A percentile compares a stretch with the other conserved stretches of the same genome.
These are phyloP conservation scores for Drosophila koepferae DNA, from an alignment of 2,888 invertebrate species.

Conservation along the genomic window DNA sequence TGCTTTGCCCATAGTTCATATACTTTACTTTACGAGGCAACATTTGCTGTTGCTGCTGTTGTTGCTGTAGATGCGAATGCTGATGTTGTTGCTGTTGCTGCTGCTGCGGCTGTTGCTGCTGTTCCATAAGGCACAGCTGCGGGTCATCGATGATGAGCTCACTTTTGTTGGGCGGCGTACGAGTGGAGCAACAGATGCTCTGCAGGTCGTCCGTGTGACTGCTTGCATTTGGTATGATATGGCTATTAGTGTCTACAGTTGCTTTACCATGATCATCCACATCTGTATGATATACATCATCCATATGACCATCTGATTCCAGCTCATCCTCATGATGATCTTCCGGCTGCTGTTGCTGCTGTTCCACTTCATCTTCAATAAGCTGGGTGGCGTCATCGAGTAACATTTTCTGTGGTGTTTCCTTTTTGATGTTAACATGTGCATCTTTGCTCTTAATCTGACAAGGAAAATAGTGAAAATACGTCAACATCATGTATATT, in stretches of 20 bases:
- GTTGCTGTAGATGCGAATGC: conserved; percentile 5
- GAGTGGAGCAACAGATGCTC: conserved; percentile 2
- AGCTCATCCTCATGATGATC: conserved; percentile 17
- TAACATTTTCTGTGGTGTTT: conserved; percentile 28
- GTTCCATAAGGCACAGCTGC: conserved; percentile 38
- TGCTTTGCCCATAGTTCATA: conserved; percentile 13
- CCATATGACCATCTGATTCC: conserved; percentile 3
- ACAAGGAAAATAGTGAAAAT: too few relatives aligned
- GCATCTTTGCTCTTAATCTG: conserved; percentile 29
- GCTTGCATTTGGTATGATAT: conserved; percentile 20
- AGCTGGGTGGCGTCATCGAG: conserved; percentile 26
- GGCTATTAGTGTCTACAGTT: conserved; percentile 30
- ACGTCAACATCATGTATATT: neutral
- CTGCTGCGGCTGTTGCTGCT: conserved; percentile 26
- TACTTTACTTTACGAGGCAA: conserved; percentile 40
- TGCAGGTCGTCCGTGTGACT: conserved; percentile 35
- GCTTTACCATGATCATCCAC: conserved; percentile 13
- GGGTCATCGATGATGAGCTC: conserved; percentile 58
- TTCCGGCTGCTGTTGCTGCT: neutral
- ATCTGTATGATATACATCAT: conserved; percentile 19
- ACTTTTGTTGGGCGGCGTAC: conserved; percentile 30
- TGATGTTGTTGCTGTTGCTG: conserved; percentile 25
- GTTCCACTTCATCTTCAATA: conserved; percentile 56
- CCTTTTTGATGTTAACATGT: conserved; percentile 28
- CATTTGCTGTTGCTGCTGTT: conserved; percentile 29